Evolutionary conservation across 2,888 invertebrate genomes (phyloP).

Genomic region (Galerucella nymphaeae): DNA sequence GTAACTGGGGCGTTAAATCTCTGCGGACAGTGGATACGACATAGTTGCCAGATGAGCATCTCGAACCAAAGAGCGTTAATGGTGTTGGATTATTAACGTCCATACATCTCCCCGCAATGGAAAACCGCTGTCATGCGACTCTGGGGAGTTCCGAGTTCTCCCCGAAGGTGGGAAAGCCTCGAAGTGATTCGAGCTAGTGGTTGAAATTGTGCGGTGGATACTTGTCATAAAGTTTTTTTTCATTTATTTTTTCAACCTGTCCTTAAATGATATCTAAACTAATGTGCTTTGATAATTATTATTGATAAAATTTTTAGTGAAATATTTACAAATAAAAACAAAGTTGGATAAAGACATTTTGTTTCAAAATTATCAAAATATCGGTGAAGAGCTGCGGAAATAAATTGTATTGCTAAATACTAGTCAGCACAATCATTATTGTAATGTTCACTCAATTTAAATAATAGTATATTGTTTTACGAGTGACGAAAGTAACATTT

Average conservation of each 20-base stretch:
- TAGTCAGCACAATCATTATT: too few relatives aligned
- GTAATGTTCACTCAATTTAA: too few relatives aligned
- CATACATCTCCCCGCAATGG: constrained; percentile 62
- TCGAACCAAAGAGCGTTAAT: constrained; percentile 60
- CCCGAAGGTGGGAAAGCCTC: constrained; percentile 41
- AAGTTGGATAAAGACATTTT: too few relatives aligned
- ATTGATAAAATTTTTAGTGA: too few relatives aligned
- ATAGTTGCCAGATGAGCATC: constrained; percentile 50
- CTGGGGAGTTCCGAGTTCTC: constrained; percentile 50
- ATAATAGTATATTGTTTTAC: too few relatives aligned
- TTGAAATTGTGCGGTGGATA: constrained; percentile 5
- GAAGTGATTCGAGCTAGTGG: constrained; percentile 23
- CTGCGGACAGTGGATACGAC: constrained; percentile 56
- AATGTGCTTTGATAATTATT: too few relatives aligned
- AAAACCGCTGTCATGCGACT: constrained; percentile 63
- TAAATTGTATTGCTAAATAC: too few relatives aligned
- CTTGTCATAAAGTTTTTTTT: background rate
- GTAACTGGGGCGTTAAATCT: constrained; percentile 55
- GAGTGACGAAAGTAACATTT: too few relatives aligned
- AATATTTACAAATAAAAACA: too few relatives aligned
- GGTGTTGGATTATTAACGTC: constrained; percentile 66
- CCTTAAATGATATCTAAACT: background rate
- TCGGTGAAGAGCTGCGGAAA: too few relatives aligned
- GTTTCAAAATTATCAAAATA: too few relatives aligned
- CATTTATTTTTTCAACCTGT: background rate